Base-by-base conservation (phyloP, 37 sponge, comb jelly and placozoan genomes). In the Chondrosia reniformis region DNA sequence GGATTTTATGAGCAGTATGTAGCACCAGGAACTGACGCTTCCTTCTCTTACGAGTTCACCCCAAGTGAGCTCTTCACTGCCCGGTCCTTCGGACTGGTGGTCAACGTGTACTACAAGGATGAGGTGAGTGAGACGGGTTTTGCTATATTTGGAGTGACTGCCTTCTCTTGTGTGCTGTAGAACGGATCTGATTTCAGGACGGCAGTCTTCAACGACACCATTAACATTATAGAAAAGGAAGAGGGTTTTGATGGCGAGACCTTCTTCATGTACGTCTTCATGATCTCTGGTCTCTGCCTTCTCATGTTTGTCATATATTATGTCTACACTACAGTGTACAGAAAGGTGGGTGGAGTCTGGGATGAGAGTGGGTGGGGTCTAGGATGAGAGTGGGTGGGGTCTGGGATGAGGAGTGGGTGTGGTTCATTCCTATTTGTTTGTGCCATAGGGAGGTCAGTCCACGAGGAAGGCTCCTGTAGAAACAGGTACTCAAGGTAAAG, bases 181-280 rank as follows among this genome's bases (percentile, higher is more conserved):
- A 87, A 89, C 7, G 98, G 84, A 15, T 87, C 57, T 54, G 84
- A 86, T 66, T 97, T 76, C 77, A 49, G 81, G n/a, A 81, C 87
- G 83, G 93, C 95, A 30, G 93, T 94, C 39, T 97, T 87, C 90
- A 97, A 97, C 54, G 88, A 87, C 39, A 97, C 98, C 33, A 83
- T 97, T 75, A 89, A 92, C 54, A 85, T 94, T 30, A 52, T 95
- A 17, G 98, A 97, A 67, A 32, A 83, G 3, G 93, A 93, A 36
- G 98, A 97, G 58, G 87, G 90, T 13, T 94, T 94, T 84, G 95
- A 97, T 73, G 88, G 84, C 15, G 90, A 94, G 63, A 94, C 96
- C 83, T 94, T 94, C 85, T 94, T 94, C 85, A 94, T 94, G 94
- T 94, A 94, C 52, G 79, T 94, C 63, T 89, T 94, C 80, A 94